Evolutionary conservation across 2,113 vertebrate species (phyloP).

Genomic region (Craseonycteris thonglongyai): DNA sequence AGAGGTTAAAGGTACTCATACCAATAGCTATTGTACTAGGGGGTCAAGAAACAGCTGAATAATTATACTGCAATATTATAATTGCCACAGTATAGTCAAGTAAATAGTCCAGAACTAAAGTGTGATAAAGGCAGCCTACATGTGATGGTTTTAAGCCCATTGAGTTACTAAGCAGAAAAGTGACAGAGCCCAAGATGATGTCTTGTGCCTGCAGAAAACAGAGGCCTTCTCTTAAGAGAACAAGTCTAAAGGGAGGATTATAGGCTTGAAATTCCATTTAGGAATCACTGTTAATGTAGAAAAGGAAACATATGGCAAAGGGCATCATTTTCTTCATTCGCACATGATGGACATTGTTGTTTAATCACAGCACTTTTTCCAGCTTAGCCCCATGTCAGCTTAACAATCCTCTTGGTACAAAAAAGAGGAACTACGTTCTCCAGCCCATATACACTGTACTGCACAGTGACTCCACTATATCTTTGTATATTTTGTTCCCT

Average conservation of each 20-base stretch:
- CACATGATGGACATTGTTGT: not conserved
- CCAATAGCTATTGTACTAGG: not conserved
- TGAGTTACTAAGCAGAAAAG: not conserved
- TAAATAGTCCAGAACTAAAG: not conserved
- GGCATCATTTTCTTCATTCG: not conserved
- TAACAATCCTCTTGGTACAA: not conserved
- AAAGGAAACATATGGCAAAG: not conserved
- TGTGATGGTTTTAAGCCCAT: not conserved
- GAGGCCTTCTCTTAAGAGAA: not conserved
- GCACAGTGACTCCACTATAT: not conserved
- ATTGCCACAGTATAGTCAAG: not conserved
- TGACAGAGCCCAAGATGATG: not conserved
- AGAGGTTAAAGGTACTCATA: not conserved
- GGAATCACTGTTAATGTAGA: not conserved
- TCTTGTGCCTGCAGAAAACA: not conserved
- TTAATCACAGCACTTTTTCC: not conserved
- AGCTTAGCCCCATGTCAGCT: not conserved
- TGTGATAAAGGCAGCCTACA: not conserved
- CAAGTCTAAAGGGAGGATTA: no score
- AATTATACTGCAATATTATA: not conserved
- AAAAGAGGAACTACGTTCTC: no score
- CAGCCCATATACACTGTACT: not conserved
- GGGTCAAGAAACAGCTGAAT: not conserved
- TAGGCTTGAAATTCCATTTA: not conserved
- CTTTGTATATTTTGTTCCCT: not conserved